phyloP scores from a whole-genome alignment of 2,797 vertebrate species.

The Cyprinella venusta region DNA sequence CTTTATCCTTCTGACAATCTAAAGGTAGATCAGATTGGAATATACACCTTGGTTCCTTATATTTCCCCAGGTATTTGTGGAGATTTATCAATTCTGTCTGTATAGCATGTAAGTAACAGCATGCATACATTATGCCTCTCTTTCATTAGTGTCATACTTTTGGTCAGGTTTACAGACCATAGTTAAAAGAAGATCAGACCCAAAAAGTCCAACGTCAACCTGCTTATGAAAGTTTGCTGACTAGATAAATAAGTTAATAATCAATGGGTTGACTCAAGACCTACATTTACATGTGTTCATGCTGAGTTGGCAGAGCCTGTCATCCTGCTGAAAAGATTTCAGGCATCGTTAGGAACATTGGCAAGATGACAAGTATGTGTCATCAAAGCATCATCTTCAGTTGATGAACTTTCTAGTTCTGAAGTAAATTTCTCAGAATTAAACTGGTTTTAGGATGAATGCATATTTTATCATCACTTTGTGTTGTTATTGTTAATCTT shows the following conservation, averaged over 20 bases:
- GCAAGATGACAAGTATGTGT: constrained; percentile 27
- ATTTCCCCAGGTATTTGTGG: neutral
- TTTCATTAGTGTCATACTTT: neutral
- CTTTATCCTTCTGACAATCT: neutral
- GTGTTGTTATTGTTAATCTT: neutral
- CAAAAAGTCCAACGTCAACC: neutral
- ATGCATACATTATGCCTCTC: neutral
- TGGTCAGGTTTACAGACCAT: neutral
- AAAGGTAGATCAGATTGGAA: neutral
- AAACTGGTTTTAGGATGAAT: neutral
- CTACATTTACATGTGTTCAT: constrained; percentile 23
- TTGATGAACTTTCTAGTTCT: constrained; percentile 13
- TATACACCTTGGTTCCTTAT: neutral
- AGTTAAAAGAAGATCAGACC: neutral
- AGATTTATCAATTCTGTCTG: neutral
- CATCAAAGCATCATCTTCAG: neutral
- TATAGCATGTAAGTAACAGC: neutral
- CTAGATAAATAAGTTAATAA: constrained; percentile 37
- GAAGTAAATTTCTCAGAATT: neutral
- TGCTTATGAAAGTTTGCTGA: constrained; percentile 11
- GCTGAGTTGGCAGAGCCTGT: neutral
- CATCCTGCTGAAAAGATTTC: constrained; percentile 6
- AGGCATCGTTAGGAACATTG: neutral
- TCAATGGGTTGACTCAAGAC: constrained; percentile 31
- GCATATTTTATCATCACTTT: constrained; percentile 1